Evolutionary conservation across 2,888 invertebrate genomes (phyloP).

Genomic region (Mylabris sibirica): DNA sequence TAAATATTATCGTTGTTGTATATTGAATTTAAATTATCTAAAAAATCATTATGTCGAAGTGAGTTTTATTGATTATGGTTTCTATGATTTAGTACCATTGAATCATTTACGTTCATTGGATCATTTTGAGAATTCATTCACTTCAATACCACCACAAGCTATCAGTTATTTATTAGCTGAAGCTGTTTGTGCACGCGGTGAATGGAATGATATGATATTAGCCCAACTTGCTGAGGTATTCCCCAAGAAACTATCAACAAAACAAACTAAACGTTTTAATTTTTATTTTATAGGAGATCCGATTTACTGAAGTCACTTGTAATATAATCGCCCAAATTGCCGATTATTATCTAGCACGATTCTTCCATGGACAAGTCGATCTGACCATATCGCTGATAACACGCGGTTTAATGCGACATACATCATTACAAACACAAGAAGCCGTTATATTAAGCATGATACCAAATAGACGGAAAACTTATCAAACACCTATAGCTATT

Average conservation of each 20-base stretch:
- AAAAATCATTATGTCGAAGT: conserved; percentile 68
- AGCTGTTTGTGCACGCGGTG: conserved; percentile 60
- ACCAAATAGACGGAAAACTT: conserved; percentile 16
- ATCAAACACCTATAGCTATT: conserved; percentile 46
- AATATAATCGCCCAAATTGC: conserved; percentile 54
- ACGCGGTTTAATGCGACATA: conserved; percentile 62
- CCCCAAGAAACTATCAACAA: not conserved
- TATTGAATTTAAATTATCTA: conserved; percentile 63
- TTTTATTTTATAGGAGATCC: conserved; percentile 45
- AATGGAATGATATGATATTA: conserved; percentile 63
- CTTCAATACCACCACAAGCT: conserved; percentile 66
- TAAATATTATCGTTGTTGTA: conserved; percentile 71
- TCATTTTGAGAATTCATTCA: conserved; percentile 61
- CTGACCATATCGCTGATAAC: conserved; percentile 62
- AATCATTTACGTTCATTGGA: conserved; percentile 68
- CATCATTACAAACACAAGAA: conserved; percentile 64
- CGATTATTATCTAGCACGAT: conserved; percentile 60
- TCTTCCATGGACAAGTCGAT: conserved; percentile 57
- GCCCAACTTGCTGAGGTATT: conserved; percentile 55
- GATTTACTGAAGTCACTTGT: conserved; percentile 59
- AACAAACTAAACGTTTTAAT: not conserved
- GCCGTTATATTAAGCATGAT: conserved; percentile 50
- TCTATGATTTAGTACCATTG: conserved; percentile 68
- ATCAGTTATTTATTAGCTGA: conserved; percentile 68
- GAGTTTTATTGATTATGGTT: conserved; percentile 75